A percentile compares a stretch with the other conserved stretches of the same genome.
Conservation (phyloP, 2,888 invertebrate genomes). For the Macrosiphum euphorbiae region DNA sequence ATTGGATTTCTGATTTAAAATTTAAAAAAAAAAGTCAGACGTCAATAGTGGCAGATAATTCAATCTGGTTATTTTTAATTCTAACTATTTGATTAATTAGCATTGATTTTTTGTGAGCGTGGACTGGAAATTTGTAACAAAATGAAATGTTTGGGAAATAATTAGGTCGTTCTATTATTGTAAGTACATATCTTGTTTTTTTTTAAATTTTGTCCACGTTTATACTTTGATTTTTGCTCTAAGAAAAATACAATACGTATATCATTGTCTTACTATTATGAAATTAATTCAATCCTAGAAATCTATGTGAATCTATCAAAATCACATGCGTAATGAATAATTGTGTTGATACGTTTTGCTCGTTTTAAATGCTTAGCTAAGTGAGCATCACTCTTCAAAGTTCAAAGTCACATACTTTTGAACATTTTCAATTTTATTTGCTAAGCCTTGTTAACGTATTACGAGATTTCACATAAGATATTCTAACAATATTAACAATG, state of each 20-base stretch:
- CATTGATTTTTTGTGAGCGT: neutral
- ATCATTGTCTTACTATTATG: neutral
- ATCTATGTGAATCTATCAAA: neutral
- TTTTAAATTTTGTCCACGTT: neutral
- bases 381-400: neutral
- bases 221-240: neutral
- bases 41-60: neutral
- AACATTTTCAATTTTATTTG: neutral
- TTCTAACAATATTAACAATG: neutral
- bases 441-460: no score
- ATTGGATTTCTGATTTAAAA: neutral
- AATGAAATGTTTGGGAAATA: neutral
- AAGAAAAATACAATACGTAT: neutral
- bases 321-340: neutral
- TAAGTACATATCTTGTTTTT: neutral
- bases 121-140: neutral
- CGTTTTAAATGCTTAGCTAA: neutral
- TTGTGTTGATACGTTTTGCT: neutral
- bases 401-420: neutral
- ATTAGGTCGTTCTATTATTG: neutral
- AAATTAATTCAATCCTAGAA: neutral
- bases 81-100: neutral
- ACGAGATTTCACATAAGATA: neutral
- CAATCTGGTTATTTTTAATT: neutral
- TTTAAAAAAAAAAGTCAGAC: neutral